Evolutionary conservation across 2,888 invertebrate genomes (phyloP), one percentile per base, ranked within the genome.

Genomic region (Steromphala cineraria): DNA sequence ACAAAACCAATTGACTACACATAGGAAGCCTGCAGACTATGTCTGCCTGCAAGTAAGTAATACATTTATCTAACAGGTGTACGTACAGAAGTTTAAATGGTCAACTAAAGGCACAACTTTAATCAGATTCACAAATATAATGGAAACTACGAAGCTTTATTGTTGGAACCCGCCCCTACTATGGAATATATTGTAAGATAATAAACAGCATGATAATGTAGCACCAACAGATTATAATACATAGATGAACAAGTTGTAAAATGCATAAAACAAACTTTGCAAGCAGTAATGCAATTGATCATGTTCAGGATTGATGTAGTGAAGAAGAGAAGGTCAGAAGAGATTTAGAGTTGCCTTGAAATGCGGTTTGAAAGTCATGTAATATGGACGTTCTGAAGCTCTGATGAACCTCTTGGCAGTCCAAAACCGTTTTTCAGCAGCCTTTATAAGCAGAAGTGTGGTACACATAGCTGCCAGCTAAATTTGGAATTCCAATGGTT

Each of bases 21-120:
- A 71, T 71, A 71, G 15, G 71, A 19, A 36, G 71, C 40, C 19
- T 40, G 19, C 40, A 71, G 71, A 71, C 71, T 40, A 36, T 36
- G 71, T 71, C 71, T 71, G 71, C 31, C 19, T n/a, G 71, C 71
- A 71, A 62, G 40, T 36, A 19, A 71, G 36, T 71, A 31, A 46
- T 56, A 19, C 19, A 71, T 40, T 36, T 17, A 71, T n/a, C 71
- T 71, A 71, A 71, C 71, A 71, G 8, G 36, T 71, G 31, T 71
- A 71, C 71, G 31, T 71, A 71, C 71, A 71, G n/a, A 71, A 71
- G 71, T 71, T 19, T 19, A 71, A 71, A 36, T 71, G 28, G 5
- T 71, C 40, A 71, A 71, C 71, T 71, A 71, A 71, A 71, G 71
- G 71, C 71, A 71, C 71, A 71, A 71, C 71, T 71, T 71, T 31